phyloP scores from a whole-genome alignment of 2,797 vertebrate species.

The Octomys mimax region DNA sequence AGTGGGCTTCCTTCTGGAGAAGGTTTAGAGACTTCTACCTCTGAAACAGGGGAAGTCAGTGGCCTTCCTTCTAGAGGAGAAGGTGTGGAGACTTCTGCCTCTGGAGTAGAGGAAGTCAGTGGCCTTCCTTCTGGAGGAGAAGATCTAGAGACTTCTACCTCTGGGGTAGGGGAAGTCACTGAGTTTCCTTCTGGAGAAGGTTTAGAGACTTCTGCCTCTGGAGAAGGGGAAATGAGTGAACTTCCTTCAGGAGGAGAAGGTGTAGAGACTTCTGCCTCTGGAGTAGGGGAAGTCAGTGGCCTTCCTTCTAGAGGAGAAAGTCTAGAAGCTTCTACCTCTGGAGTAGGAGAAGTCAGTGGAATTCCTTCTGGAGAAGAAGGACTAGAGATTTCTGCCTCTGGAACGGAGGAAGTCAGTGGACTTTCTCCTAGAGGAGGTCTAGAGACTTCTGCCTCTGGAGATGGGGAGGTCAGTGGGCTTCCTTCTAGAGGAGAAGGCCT shows the following conservation, averaged over 20 bases:
- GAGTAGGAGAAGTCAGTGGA: background rate
- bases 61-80: background rate
- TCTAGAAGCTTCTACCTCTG: background rate
- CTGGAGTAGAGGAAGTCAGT: background rate
- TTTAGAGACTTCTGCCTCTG: conserved; percentile 38
- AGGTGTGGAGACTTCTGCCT: background rate
- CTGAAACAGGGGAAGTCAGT: background rate
- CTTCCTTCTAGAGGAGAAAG: background rate
- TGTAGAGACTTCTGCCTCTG: background rate
- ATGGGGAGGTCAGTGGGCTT: rapidly evolving
- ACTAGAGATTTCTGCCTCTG: background rate
- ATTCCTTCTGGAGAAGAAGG: background rate
- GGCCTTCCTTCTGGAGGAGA: background rate
- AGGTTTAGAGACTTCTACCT: too few species aligned
- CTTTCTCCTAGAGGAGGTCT: background rate
- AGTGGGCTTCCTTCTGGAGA: too few species aligned
- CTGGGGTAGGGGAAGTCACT: background rate
- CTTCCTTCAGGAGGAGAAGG: conserved; percentile 46
- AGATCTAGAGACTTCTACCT: background rate
- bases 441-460: background rate
- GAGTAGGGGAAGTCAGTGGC: background rate
- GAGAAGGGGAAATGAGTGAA: background rate
- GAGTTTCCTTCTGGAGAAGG: background rate
- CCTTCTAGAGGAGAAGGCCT: background rate
- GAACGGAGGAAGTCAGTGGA: background rate